phyloP scores from a whole-genome alignment of 2,113 vertebrate genomes.

The Bos indicus region DNA sequence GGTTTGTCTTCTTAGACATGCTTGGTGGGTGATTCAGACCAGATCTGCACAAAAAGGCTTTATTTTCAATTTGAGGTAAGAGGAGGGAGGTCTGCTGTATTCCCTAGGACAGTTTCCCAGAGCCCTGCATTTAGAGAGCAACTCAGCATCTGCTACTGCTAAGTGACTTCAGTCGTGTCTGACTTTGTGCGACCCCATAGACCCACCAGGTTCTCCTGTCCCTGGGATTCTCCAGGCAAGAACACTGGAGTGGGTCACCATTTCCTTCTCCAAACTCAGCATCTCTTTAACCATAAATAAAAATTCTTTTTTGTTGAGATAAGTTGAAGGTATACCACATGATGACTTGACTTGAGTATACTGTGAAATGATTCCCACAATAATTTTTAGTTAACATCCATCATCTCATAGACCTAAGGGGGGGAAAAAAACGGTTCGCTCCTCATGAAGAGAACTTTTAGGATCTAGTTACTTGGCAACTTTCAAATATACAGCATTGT shows the following conservation, averaged over 20 bases:
- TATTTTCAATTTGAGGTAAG: neutral
- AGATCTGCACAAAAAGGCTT: neutral
- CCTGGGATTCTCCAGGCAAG: too few relatives aligned
- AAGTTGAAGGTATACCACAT: neutral
- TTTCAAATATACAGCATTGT: neutral
- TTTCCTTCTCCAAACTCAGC: too few relatives aligned
- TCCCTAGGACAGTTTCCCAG: neutral
- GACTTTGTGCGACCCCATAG: too few relatives aligned
- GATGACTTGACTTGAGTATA: neutral
- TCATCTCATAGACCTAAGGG: neutral
- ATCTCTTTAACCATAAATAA: neutral
- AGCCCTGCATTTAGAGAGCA: neutral
- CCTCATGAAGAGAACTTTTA: neutral
- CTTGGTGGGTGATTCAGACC: neutral
- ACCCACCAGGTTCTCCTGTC: too few relatives aligned
- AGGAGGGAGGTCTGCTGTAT: neutral
- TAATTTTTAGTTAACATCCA: neutral
- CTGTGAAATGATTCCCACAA: neutral
- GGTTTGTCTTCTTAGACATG: neutral
- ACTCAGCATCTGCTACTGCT: too few relatives aligned
- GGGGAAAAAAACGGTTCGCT: neutral
- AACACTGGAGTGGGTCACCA: too few relatives aligned
- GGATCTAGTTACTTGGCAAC: neutral
- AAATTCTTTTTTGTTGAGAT: neutral
- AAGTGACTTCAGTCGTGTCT: too few relatives aligned